phyloP scores from a whole-genome alignment of 64 coral and sea anemone species.

The Montipora cactus region DNA sequence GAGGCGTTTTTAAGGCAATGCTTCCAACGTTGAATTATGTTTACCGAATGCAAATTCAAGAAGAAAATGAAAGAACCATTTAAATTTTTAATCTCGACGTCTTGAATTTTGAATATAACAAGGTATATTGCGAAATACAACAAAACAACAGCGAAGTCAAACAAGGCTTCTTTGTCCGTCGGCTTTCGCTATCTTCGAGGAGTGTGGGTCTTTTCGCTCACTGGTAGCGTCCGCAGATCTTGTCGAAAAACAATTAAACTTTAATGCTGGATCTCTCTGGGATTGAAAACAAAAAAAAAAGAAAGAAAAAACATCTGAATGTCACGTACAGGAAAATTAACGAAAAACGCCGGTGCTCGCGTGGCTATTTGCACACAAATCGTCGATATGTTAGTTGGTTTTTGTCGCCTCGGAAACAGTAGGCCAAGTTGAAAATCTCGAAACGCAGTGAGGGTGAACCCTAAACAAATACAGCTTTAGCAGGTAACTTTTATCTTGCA shows the following conservation, averaged over 20 bases:
- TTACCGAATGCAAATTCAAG: conserved; percentile 51
- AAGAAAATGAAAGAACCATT: conserved; percentile 51
- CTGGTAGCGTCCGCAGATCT: not conserved
- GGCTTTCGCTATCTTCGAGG: not conserved
- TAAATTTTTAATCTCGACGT: not conserved
- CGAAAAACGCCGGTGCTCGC: conserved; percentile 21
- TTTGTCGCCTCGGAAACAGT: not conserved
- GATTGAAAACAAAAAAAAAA: not conserved
- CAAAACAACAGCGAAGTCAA: not conserved
- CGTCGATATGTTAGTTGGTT: not conserved
- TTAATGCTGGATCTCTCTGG: conserved; percentile 2
- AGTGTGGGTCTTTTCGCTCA: not conserved
- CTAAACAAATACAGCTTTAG: conserved; percentile 12
- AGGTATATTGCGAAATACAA: conserved; percentile 21
- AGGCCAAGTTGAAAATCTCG: not conserved
- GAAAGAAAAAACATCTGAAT: conserved; percentile 3
- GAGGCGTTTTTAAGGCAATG: not conserved
- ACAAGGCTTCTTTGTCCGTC: not conserved
- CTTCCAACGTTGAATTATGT: conserved; percentile 11
- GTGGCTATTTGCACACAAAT: not conserved
- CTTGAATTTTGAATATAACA: conserved; percentile 32
- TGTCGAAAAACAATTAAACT: not conserved
- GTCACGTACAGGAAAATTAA: not conserved
- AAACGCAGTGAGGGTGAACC: not conserved
- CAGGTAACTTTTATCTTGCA: conserved; percentile 2